Base-by-base conservation (phyloP, 2,797 vertebrate genomes). In the Rousettus madagascariensis region DNA sequence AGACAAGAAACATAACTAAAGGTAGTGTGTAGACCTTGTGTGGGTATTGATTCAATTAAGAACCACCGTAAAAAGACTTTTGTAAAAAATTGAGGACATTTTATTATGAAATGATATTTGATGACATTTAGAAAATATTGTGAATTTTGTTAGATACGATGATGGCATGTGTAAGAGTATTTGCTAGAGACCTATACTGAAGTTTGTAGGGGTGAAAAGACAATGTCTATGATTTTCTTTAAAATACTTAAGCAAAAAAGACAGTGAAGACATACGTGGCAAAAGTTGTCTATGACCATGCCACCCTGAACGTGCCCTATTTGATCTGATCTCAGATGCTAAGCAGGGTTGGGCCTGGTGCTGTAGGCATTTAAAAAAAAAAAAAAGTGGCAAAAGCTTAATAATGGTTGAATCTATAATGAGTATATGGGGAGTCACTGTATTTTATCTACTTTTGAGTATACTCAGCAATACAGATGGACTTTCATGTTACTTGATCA, bases 1-100 rank as follows among this genome's bases (percentile, higher is more conserved):
- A 94, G 5, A 75, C 33, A 79, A 59, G 43, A 95, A 93, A 63
- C 41, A 53, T 10, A 88, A 68, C 49, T 26, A 94, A 79, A 86
- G 51, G 8, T 36, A 94, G 75, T 13, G 1, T 41, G 26, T n/a
- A 17, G 28, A 68, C 85, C 30, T 53, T 88, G 66, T 51, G 85
- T 92, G 46, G 26, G 83, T 83, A 53, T 59, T 88, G 33, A 94
- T 38, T 96, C 83, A 94, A 89, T 78, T 92, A 96, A 96, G 96
- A 80, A 28, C 6, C 41, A 59, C 51, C 38, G 8, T 78, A 91
- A 90, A 79, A 87, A 93, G 86, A 24, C 26, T 72, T 61, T 41
- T 36, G 82, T 71, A 93, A 96, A 78, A 10, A 90, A 90, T 13
- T n/a, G 65, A 71, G 51, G 6, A 74, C 36, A 96, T 78, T 61